Evolutionary conservation across 2,797 vertebrate species (phyloP).

Genomic region (Artibeus jamaicensis): DNA sequence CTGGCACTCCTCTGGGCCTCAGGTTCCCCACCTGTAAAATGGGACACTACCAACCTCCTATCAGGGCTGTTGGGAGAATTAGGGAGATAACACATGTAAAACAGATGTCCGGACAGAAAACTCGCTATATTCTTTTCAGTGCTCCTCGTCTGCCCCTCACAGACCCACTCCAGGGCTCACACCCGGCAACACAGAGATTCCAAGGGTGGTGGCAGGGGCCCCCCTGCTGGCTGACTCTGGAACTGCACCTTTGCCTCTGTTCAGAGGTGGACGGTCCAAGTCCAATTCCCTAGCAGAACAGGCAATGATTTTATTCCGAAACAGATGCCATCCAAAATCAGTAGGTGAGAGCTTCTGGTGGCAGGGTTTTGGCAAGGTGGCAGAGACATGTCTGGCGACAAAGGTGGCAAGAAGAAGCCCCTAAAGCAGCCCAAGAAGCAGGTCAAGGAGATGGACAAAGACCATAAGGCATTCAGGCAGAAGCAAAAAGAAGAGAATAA

Average conservation of each 20-base stretch:
- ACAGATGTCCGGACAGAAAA: rapidly evolving
- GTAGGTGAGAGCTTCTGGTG: background rate
- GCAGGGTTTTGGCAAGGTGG: no score
- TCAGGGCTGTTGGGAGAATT: background rate
- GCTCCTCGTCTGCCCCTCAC: background rate
- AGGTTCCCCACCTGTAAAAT: background rate
- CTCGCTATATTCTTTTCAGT: background rate
- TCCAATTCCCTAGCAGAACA: background rate
- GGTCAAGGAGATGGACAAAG: no score
- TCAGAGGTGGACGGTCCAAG: background rate
- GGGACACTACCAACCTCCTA: background rate
- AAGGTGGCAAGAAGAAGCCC: no score
- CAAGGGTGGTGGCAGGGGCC: background rate
- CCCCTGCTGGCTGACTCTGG: conserved; percentile 18
- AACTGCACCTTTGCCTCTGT: background rate
- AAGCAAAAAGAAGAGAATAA: no score
- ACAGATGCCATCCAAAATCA: background rate
- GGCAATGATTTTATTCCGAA: background rate
- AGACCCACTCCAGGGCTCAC: no score
- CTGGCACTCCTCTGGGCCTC: background rate
- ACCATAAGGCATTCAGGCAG: no score
- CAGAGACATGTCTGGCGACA: no score
- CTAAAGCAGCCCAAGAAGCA: no score
- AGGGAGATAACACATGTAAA: background rate
- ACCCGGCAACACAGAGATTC: rapidly evolving